Conservation (phyloP, 2,888 invertebrate genomes). For the Cataglyphis altisquamis region DNA sequence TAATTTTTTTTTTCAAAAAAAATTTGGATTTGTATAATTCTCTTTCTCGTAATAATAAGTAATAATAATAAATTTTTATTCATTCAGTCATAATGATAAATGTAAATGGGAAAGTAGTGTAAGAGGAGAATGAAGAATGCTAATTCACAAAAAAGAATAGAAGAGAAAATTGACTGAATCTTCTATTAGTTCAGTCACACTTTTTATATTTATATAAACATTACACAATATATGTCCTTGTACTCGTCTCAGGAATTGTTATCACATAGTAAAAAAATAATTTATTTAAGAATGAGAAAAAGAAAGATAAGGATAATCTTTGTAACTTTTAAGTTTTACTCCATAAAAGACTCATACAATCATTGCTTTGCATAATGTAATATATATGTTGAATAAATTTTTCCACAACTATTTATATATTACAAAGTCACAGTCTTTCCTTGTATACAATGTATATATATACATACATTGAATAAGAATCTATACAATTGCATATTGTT, state of each 20-base stretch:
- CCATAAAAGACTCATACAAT: not conserved
- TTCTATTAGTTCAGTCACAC: not conserved
- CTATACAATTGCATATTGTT: slow-evolving; percentile 98
- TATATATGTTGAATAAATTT: not conserved
- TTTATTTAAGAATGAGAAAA: not conserved
- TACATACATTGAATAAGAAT: slow-evolving; percentile 91
- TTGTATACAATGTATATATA: not conserved
- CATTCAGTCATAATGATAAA: not conserved
- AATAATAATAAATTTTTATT: not conserved
- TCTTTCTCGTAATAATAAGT: not conserved
- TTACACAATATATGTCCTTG: not conserved
- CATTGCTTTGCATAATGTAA: not conserved
- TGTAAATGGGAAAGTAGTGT: not conserved
- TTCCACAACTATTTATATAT: not conserved
- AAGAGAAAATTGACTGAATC: no score
- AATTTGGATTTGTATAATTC: not conserved
- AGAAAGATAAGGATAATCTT: not conserved
- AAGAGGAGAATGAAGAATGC: not conserved
- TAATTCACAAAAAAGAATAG: not conserved
- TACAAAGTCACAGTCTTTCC: not conserved
- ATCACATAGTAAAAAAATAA: not conserved
- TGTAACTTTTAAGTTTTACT: not conserved
- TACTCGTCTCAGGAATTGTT: not conserved
- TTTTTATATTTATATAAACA: not conserved
- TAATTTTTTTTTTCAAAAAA: not conserved